Conservation (phyloP, 1,140 invertebrate species). For the Lasioglossum baleicum region DNA sequence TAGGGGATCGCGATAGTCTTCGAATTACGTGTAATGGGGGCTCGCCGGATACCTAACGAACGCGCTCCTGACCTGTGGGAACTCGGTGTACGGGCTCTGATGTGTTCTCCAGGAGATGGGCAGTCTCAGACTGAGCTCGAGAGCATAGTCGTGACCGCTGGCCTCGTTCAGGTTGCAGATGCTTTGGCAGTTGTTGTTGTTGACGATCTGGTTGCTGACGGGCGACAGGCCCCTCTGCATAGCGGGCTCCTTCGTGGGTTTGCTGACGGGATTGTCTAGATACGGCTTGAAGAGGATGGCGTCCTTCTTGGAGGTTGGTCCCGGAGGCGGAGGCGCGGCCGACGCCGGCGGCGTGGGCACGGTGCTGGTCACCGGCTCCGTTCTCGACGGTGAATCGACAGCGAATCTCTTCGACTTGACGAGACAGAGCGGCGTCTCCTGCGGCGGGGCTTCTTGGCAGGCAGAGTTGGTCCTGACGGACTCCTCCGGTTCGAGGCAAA, state of each 20-base stretch:
- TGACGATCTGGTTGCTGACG: slow-evolving; percentile 56
- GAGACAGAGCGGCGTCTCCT: slow-evolving; percentile 76
- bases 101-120: slow-evolving; percentile 70
- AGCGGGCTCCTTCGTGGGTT: slow-evolving; percentile 57
- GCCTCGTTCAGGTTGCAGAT: slow-evolving; percentile 72
- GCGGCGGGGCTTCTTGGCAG: slow-evolving; percentile 62
- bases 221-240: slow-evolving; percentile 47
- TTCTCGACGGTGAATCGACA: slow-evolving; percentile 46
- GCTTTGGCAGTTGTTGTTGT: slow-evolving; percentile 73
- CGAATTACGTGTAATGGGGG: slow-evolving; percentile 66
- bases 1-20: slow-evolving; percentile 5
- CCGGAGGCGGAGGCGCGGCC: slow-evolving; percentile 44
- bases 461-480: slow-evolving; percentile 11
- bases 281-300: slow-evolving; percentile 85
- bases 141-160: slow-evolving; percentile 65
- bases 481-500: slow-evolving; percentile 47
- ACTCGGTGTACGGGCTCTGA: slow-evolving; percentile 56
- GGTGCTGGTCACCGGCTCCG: slow-evolving; percentile 74
- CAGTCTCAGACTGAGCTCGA: slow-evolving; percentile 72
- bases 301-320: slow-evolving; percentile 70
- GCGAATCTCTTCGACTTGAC: slow-evolving; percentile 70
- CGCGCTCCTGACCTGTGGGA: slow-evolving; percentile 71
- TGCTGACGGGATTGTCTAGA: slow-evolving; percentile 81
- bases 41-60: slow-evolving; percentile 75
- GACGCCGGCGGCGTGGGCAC: slow-evolving; percentile 77